Evolutionary conservation across 1,140 invertebrate species (phyloP).

Genomic region (Hirudo medicinalis): DNA sequence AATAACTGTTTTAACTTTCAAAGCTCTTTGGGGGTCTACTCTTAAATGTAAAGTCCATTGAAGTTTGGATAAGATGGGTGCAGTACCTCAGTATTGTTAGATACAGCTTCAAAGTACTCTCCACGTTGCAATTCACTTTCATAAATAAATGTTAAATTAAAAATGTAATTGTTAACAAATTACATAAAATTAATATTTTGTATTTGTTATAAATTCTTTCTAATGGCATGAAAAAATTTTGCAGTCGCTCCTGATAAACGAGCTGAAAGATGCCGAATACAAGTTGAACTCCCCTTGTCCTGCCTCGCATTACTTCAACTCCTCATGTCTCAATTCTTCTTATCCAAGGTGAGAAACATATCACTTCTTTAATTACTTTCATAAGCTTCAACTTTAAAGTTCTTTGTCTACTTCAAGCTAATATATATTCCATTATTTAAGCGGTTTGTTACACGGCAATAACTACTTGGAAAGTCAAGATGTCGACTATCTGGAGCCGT

Average conservation of each 20-base stretch:
- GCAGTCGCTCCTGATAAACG: constrained; percentile 6
- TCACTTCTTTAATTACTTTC: neutral
- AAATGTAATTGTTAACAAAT: no score
- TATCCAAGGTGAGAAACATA: no score
- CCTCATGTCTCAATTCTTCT: no score
- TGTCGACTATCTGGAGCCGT: constrained; percentile 27
- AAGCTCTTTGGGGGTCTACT: constrained; percentile 13
- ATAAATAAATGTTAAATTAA: neutral
- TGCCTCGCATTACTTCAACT: no score
- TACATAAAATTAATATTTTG: no score
- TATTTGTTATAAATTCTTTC: no score
- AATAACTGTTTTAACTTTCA: neutral
- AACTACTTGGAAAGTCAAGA: constrained; percentile 27
- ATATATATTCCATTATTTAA: neutral
- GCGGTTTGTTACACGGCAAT: constrained; percentile 22
- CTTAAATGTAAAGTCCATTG: constrained; percentile 5
- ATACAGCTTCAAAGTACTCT: constrained; percentile 31
- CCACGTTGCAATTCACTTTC: neutral
- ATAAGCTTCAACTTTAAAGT: neutral
- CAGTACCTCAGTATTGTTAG: constrained; percentile 36
- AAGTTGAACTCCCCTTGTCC: neutral
- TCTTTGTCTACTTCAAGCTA: neutral
- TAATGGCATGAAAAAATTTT: neutral
- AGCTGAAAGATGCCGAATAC: neutral
- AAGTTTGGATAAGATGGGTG: constrained; percentile 34